These are phyloP conservation scores for Dendronephthya gigantea DNA, from an alignment of 64 coral and sea anemone species.

Conservation along the genomic window DNA sequence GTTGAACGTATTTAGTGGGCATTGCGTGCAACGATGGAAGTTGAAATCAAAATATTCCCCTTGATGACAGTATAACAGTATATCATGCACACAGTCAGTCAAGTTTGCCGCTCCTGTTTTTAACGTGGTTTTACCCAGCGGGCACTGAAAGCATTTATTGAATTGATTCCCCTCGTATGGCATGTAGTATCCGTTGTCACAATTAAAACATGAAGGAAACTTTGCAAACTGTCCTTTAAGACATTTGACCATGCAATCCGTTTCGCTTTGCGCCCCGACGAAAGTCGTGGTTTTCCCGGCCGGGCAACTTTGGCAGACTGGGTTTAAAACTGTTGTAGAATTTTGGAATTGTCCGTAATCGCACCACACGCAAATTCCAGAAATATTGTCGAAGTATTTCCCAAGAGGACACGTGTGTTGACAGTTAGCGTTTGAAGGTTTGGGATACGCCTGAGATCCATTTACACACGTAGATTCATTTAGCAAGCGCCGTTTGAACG, in stretches of 20 bases:
- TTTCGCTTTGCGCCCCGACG: not conserved
- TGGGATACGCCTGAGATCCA: not conserved
- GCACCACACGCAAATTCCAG: constrained; percentile 37
- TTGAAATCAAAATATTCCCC: not conserved
- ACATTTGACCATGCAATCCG: not conserved
- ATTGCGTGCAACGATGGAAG: not conserved
- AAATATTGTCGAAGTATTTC: not conserved
- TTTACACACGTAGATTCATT: not conserved
- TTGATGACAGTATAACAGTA: too few relatives aligned
- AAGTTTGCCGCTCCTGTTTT: not conserved
- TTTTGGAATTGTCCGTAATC: not conserved
- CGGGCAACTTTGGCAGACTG: not conserved
- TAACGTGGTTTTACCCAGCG: not conserved
- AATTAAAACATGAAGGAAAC: not conserved
- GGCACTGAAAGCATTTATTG: not conserved
- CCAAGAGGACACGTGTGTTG: constrained; percentile 9
- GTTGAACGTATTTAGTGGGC: constrained; percentile 20
- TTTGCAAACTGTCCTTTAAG: not conserved
- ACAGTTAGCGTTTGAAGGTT: not conserved
- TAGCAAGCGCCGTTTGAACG: not conserved
- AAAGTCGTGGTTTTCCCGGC: not conserved
- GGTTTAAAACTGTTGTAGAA: not conserved
- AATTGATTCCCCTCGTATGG: not conserved
- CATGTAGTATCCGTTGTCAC: not conserved
- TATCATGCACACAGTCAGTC: not conserved